A percentile compares a stretch with the other conserved stretches of the same genome.
These are phyloP conservation scores for Moxostoma hubbsi DNA, from an alignment of 2,797 vertebrate genomes.

Conservation along the genomic window DNA sequence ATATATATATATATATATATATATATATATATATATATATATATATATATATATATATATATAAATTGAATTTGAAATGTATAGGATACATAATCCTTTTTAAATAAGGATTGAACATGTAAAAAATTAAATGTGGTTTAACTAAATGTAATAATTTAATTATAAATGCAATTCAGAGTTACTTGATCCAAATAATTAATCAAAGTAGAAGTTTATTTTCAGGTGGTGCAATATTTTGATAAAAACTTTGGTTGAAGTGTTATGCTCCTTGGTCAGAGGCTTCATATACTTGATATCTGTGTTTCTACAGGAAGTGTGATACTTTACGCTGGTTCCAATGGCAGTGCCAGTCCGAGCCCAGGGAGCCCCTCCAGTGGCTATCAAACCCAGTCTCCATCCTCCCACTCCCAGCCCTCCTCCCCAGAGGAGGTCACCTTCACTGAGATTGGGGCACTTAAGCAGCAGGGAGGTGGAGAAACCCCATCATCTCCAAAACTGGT, in stretches of 20 bases:
- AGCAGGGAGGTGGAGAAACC: slow-evolving; percentile 60
- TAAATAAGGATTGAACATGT: too few species aligned
- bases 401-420: slow-evolving; percentile 78
- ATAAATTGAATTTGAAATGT: too few species aligned
- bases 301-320: slow-evolving; percentile 75
- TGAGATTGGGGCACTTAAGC: slow-evolving; percentile 78
- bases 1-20: too few species aligned
- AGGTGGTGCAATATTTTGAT: too few species aligned
- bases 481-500: slow-evolving; percentile 78
- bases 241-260: not conserved
- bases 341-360: slow-evolving; percentile 76
- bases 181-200: too few species aligned
- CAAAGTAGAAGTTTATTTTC: too few species aligned
- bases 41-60: too few species aligned
- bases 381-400: slow-evolving; percentile 80
- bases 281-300: not conserved
- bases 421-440: slow-evolving; percentile 83
- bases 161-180: too few species aligned
- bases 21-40: too few species aligned
- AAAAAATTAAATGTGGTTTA: too few species aligned
- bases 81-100: too few species aligned
- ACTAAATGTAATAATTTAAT: too few species aligned
- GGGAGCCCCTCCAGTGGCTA: slow-evolving; percentile 82
- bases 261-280: not conserved
- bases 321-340: slow-evolving; percentile 80